Base-by-base conservation (phyloP, 1,140 invertebrate genomes). In the Drosophila malerkotliana region DNA sequence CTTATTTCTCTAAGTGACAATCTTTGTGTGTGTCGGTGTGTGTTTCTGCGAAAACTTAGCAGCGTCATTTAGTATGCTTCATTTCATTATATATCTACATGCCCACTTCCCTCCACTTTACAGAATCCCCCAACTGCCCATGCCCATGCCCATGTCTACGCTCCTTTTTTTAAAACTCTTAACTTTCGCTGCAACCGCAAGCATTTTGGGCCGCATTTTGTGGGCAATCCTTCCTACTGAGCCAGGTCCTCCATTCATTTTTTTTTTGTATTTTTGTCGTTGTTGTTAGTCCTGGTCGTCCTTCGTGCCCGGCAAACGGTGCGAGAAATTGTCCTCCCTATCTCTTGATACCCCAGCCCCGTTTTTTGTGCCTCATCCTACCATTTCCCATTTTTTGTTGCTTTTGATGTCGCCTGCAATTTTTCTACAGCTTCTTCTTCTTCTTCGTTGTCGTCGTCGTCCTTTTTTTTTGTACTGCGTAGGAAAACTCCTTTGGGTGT, bases 31-130 rank as follows among this genome's bases (percentile, higher is more conserved):
- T 72, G 8, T 72, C 44, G 21, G 21, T 52, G 63, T 67, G 51
- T 55, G 24, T 47, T 56, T 41, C 67, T 69, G 45, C 68, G 71
- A 85, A 87, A 85, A 87, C 82, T 85, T 85, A 87, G 82, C 82
- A 85, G 78, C 61, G 74, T 85, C 82, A 85, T 85, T 85, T 85
- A 87, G 82, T 87, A 85, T 85, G 82, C 82, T 85, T 85, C 82
- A 85, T 85, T 85, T 85, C 82, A 85, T 85, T 85, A 85, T 78
- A 76, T 87, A 53, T 64, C 58, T 52, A 28, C 26, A 28, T 57
- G 45, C 55, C 61, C 47, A 51, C 44, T 39, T 21, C 18, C 37
- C 49, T 30, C 41, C 24, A 47, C 18, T 12, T 3, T 12, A 34
- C 47, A 18, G 47, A 53, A 32, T 6, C 21, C 30, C 37, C 41